Conservation (phyloP, 2,113 vertebrate species). For the Triplophysa tibetana region DNA sequence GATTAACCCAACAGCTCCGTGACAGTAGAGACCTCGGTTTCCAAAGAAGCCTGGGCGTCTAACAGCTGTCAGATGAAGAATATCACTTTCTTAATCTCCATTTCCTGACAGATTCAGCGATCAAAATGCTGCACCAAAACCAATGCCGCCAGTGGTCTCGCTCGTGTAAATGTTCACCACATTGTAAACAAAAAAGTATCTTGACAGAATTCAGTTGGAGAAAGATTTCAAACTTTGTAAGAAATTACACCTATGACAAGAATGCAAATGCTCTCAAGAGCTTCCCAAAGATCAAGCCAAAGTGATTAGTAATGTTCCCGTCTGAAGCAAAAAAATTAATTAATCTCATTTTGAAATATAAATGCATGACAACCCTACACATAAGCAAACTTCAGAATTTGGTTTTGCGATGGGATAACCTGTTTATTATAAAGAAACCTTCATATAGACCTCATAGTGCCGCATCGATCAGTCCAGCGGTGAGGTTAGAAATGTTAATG, state of each 20-base stretch:
- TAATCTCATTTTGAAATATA: too few species aligned
- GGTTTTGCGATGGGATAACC: neutral
- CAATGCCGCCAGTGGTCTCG: neutral
- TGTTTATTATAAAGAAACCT: neutral
- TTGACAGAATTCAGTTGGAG: too few species aligned
- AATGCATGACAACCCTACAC: neutral
- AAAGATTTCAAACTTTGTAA: too few species aligned
- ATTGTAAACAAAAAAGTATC: too few species aligned
- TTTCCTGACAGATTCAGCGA: neutral
- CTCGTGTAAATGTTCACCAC: neutral
- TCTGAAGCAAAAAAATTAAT: too few species aligned
- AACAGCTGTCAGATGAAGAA: slow-evolving; percentile 14
- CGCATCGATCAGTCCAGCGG: neutral
- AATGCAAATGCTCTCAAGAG: neutral
- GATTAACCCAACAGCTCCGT: slow-evolving; percentile 13
- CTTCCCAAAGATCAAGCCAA: neutral
- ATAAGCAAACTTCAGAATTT: neutral
- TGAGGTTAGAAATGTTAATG: slow-evolving; percentile 8
- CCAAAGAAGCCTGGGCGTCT: neutral
- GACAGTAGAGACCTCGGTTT: slow-evolving; percentile 6
- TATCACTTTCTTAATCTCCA: neutral
- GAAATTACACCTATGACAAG: neutral
- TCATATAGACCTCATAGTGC: neutral
- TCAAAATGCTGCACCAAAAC: neutral
- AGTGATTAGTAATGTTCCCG: too few species aligned